phyloP scores from a whole-genome alignment of 2,797 vertebrate genomes.

The Telmatherina bonti region DNA sequence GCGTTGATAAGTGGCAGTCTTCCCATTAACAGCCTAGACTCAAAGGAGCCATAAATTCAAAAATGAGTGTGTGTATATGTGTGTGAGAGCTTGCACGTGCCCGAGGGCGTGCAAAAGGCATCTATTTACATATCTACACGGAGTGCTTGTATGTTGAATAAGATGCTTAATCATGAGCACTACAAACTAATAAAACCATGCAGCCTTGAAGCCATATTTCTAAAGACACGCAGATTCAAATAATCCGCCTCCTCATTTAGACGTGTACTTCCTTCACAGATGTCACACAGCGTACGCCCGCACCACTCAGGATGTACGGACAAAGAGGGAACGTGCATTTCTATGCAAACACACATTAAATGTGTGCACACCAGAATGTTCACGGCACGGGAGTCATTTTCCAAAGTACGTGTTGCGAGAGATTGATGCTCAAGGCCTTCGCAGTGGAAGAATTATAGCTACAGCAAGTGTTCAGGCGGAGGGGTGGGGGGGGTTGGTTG shows the following conservation, averaged over 20 bases:
- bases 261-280: neutral
- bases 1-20: conserved; percentile 80
- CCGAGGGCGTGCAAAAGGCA: conserved; percentile 3
- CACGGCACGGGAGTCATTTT: conserved; percentile 50
- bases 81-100: conserved; percentile 11
- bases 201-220: conserved; percentile 28
- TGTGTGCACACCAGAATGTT: conserved; percentile 15
- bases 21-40: conserved; percentile 78
- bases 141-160: conserved; percentile 21
- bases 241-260: conserved; percentile 14
- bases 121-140: conserved; percentile 24
- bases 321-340: neutral
- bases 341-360: conserved; percentile 18
- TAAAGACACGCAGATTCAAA: conserved; percentile 24
- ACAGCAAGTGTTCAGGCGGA: conserved; percentile 37
- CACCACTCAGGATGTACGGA: conserved; percentile 6
- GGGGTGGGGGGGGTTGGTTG: too few relatives aligned
- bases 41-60: conserved; percentile 76
- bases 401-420: conserved; percentile 55
- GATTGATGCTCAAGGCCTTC: conserved; percentile 65
- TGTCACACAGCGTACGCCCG: neutral
- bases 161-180: conserved; percentile 36
- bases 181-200: conserved; percentile 36
- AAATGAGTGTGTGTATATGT: conserved; percentile 17
- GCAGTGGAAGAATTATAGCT: conserved; percentile 54